Base-by-base conservation (phyloP, 2,113 vertebrate genomes). In the Eulemur macaco region DNA sequence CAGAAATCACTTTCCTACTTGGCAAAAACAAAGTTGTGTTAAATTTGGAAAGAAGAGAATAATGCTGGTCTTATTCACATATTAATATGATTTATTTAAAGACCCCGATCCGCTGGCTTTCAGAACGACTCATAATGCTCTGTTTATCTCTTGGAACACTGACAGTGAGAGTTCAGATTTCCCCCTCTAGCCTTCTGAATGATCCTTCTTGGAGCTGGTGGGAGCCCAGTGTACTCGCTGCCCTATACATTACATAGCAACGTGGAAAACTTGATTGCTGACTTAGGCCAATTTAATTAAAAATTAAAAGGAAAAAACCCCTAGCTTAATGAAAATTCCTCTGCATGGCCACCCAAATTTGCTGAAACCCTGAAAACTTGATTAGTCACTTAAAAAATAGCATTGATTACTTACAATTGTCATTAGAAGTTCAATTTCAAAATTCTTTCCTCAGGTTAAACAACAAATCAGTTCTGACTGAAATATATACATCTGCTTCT, bases 141-240 rank as follows among this genome's bases (percentile, higher is more conserved):
- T 98, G 97, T 97, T 98, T 97, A 98, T 97, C 98, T 98, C 93
- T 98, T 98, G 98, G 98, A 96, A 73, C 42, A 1, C 31, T 95
- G 98, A 97, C 97, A 98, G 47, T 34, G 76, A 60, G 86, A 45
- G 84, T 78, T 98, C 98, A 66, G 80, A 88, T 97, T 98, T 97
- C 96, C 78, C 93, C 96, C 95, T 88, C 91, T 34, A 56, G 96
- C 94, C 42, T 96, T 95, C 82, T n/a, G 39, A 95, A 31, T 68
- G 83, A 91, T 95, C 37, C 12, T n/a, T 92, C 81, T 39, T 76
- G 56, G 88, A 97, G 73, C 85, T 52, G 15, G 85, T 89, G 56
- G 60, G 77, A n/a, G 76, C 81, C 27, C 60, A 31, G 45, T 77
- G 7, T 27, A 27, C 47, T 80, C 2, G 3, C 69, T 93, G 42